phyloP scores from a whole-genome alignment of 2,113 vertebrate genomes.

The Cnemophilus loriae region DNA sequence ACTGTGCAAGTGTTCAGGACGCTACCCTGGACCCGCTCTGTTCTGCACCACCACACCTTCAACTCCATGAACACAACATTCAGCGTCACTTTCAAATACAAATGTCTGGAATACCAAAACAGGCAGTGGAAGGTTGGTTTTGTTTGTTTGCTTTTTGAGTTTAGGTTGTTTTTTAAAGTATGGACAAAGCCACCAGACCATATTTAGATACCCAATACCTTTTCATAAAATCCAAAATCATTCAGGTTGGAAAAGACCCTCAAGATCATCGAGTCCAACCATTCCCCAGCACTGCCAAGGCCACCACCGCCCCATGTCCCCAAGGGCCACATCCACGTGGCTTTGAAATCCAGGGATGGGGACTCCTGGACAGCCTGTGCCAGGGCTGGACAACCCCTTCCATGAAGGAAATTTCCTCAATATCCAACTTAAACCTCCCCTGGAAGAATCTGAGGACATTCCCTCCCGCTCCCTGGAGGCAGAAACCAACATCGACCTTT shows the following conservation, averaged over 20 bases:
- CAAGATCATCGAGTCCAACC: background rate
- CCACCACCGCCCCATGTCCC: background rate
- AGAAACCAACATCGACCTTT: background rate
- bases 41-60: background rate
- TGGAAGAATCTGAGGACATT: background rate
- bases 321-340: background rate
- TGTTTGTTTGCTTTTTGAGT: too few relatives aligned
- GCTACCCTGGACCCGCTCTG: background rate
- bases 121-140: background rate
- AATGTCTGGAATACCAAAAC: background rate
- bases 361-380: background rate
- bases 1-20: background rate
- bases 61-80: accelerated
- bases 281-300: background rate
- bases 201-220: background rate
- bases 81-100: background rate
- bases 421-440: background rate
- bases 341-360: background rate
- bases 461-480: background rate
- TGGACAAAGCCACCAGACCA: background rate
- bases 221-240: background rate
- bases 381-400: background rate
- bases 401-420: background rate
- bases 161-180: accelerated
- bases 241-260: background rate